A percentile compares a stretch with the other conserved stretches of the same genome.
phyloP scores from a whole-genome alignment of 2,797 vertebrate genomes.

The Pseudochromis fuscus region DNA sequence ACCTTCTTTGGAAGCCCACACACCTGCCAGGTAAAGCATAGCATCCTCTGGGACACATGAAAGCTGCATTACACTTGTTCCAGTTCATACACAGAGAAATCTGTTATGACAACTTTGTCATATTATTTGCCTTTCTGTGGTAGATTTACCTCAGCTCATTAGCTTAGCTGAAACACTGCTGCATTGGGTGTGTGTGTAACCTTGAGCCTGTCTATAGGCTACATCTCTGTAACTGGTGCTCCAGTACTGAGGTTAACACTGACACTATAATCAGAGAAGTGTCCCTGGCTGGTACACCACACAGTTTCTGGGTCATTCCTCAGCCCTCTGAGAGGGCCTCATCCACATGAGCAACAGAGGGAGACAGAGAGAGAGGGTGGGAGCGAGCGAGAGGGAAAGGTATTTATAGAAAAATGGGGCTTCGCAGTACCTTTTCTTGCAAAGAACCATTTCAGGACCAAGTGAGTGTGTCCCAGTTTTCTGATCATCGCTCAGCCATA shows the following conservation, averaged over 20 bases:
- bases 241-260: conserved; percentile 67
- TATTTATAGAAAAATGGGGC: conserved; percentile 92
- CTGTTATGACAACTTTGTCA: background rate
- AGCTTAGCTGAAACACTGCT: conserved; percentile 5
- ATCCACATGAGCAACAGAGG: conserved; percentile 78
- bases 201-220: conserved; percentile 69
- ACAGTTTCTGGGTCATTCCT: conserved; percentile 88
- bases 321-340: conserved; percentile 85
- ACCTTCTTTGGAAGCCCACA: conserved; percentile 19
- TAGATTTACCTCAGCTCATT: background rate
- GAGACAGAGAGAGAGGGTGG: conserved; percentile 69
- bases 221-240: conserved; percentile 61
- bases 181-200: conserved; percentile 43
- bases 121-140: background rate
- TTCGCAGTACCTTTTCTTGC: conserved; percentile 87
- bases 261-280: conserved; percentile 79
- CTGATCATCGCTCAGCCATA: conserved; percentile 73
- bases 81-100: background rate
- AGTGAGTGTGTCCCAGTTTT: conserved; percentile 87
- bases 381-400: conserved; percentile 71
- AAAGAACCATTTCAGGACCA: conserved; percentile 85
- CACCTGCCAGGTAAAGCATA: conserved; percentile 32
- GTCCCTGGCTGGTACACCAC: conserved; percentile 80
- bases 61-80: background rate
- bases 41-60: background rate